Percentiles rank a stretch among this genome's conserved stretches.
phyloP scores from a whole-genome alignment of 1,140 invertebrate genomes.

The Drosophila kepulauana region DNA sequence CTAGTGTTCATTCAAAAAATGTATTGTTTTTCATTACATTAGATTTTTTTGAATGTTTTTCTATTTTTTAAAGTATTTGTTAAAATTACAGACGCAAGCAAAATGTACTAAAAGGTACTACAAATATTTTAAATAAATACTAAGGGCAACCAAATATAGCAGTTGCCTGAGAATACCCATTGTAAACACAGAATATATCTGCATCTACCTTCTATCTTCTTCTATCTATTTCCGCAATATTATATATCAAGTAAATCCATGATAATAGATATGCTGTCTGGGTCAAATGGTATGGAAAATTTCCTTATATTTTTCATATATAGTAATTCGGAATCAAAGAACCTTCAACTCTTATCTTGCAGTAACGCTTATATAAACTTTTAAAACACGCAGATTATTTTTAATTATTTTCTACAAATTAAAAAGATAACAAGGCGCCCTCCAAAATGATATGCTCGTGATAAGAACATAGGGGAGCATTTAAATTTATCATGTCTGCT shows the following conservation, averaged over 20 bases:
- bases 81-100: too few relatives aligned
- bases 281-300: not conserved
- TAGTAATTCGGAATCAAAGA: not conserved
- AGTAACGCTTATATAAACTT: conserved; percentile 6
- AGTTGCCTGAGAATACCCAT: conserved; percentile 5
- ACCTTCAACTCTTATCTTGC: conserved; percentile 28
- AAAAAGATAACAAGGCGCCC: conserved; percentile 11
- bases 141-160: not conserved
- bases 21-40: too few relatives aligned
- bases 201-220: not conserved
- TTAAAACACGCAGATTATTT: conserved; percentile 4
- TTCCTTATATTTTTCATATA: conserved; percentile 3
- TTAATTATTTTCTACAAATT: conserved; percentile 40
- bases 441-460: not conserved
- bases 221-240: not conserved
- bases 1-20: too few relatives aligned
- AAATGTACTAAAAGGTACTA: not conserved
- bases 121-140: not conserved
- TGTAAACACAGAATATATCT: not conserved
- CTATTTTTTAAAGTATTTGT: not conserved
- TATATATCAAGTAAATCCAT: not conserved
- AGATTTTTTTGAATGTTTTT: too few relatives aligned
- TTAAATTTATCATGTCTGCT: conserved; percentile 17
- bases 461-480: conserved; percentile 20
- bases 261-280: too few relatives aligned